Base-by-base conservation (phyloP, 2,888 invertebrate species). In the Blastobasis adustella region DNA sequence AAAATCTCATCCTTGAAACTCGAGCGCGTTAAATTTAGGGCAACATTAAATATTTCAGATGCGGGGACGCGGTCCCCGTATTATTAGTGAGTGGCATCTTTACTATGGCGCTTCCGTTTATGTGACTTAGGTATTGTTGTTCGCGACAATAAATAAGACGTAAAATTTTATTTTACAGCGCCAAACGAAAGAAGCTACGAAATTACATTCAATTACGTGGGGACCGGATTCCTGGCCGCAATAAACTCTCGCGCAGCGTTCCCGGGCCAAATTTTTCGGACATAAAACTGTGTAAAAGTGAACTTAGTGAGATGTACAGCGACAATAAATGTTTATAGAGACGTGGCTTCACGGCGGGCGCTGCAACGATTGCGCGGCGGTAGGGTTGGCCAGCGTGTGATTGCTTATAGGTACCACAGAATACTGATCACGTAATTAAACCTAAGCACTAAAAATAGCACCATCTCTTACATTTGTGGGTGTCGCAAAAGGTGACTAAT, bases 261-360 rank as follows among this genome's bases (percentile, higher is more conserved):
- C 70, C 63, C 69, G 74, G 82, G 86, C 86, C 87, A 87, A 81
- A 86, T 87, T 85, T 88, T 87, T 88, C 81, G 82, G 82, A 85
- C 87, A 79, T 87, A 87, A 88, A 88, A 87, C 82, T 82, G 76
- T 82, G 80, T 82, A 88, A 84, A 86, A 86, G 82, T 83, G 78
- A 81, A 84, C 71, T 86, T 84, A 86, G 85, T 82, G 76, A 84
- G 86, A 88, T 82, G 82, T 86, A 83, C 71, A 78, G 73, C 73
- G 78, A 80, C 84, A 76, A 83, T 87, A 87, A 87, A 87, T 77
- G 86, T 87, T 85, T 85, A 83, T 84, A 73, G 79, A 75, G 76
- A 78, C 23, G 23, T 23, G 23, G 23, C 23, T 23, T 23, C 23
- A 3, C 23, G 23, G 23, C 23, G 23, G 23, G 23, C 23, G 23